Conservation (phyloP, 2,888 invertebrate genomes). For the Morpho deidamia region DNA sequence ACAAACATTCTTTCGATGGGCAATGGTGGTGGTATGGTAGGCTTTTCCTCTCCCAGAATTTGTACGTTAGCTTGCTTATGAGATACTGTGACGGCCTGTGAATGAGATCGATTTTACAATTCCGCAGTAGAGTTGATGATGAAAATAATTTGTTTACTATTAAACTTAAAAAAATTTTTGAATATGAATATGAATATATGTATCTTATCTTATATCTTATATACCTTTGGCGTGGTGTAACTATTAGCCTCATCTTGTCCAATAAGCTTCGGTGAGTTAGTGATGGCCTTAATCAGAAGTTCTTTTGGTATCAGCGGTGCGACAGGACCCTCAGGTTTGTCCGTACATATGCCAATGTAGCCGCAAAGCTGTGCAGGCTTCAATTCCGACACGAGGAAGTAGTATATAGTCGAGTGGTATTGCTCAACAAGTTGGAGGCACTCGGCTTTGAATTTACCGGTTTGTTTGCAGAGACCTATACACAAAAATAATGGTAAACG, state of each 20-base stretch:
- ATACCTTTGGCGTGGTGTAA: slow-evolving; percentile 39
- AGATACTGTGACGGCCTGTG: slow-evolving; percentile 17
- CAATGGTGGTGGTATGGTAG: slow-evolving; percentile 23
- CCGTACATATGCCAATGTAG: slow-evolving; percentile 83
- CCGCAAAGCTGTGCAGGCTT: slow-evolving; percentile 84
- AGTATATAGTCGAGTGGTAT: slow-evolving; percentile 87
- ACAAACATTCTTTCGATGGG: slow-evolving; percentile 58
- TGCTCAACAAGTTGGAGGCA: slow-evolving; percentile 87
- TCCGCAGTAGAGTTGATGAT: no score
- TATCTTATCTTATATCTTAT: no score
- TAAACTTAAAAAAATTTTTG: no score
- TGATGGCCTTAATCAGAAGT: slow-evolving; percentile 45
- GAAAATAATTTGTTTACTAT: no score
- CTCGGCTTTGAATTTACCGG: slow-evolving; percentile 84
- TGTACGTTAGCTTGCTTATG: slow-evolving; percentile 43
- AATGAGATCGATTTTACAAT: background rate
- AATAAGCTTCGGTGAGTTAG: slow-evolving; percentile 38
- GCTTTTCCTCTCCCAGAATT: slow-evolving; percentile 32
- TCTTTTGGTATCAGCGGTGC: slow-evolving; percentile 80
- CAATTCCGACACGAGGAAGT: slow-evolving; percentile 82
- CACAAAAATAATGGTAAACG: background rate
- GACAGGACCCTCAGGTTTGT: slow-evolving; percentile 57
- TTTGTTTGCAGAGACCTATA: slow-evolving; percentile 87
- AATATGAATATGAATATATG: no score
- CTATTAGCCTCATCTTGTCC: slow-evolving; percentile 60